These are phyloP conservation scores for Drosophila hamatofila DNA, from an alignment of 2,888 invertebrate genomes.

Conservation along the genomic window DNA sequence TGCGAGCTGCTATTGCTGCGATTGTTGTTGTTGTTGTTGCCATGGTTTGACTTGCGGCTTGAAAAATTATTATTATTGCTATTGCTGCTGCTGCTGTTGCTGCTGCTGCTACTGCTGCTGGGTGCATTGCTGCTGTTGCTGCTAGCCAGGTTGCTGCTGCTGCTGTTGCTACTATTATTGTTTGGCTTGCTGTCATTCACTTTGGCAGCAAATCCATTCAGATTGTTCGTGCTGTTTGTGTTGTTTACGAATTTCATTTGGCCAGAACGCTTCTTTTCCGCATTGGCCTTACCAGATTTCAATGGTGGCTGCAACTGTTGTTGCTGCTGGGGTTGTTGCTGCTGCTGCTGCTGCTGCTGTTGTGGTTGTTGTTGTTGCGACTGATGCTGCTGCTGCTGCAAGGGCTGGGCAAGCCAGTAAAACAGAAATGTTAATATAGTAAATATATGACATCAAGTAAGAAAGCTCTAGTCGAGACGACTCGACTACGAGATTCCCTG, in stretches of 20 bases:
- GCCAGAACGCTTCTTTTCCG: constrained; percentile 62
- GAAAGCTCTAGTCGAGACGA: too few species aligned
- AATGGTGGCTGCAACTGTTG: constrained; percentile 32
- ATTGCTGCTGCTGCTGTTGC: constrained; percentile 19
- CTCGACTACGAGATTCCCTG: too few species aligned
- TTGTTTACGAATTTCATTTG: constrained; percentile 45
- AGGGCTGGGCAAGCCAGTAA: not conserved
- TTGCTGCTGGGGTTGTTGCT: constrained; percentile 22
- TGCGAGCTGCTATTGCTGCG: constrained; percentile 40
- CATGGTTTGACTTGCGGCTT: constrained; percentile 53
- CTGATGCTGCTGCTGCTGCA: not conserved
- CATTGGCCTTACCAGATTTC: constrained; percentile 39
- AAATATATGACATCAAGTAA: too few species aligned
- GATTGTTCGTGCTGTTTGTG: constrained; percentile 26
- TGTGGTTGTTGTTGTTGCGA: constrained; percentile 9
- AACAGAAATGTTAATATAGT: not conserved
- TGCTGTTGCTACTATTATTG: constrained; percentile 12
- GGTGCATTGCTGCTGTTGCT: constrained; percentile 23
- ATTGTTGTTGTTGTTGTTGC: constrained; percentile 27
- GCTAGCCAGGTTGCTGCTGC: constrained; percentile 8
- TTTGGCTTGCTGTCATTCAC: constrained; percentile 33
- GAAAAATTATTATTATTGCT: constrained; percentile 33
- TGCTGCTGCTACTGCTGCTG: constrained; percentile 30
- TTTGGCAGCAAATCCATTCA: constrained; percentile 40
- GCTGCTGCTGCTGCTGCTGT: constrained; percentile 9